Evolutionary conservation across 2,888 invertebrate species (phyloP), one percentile per base, ranked within the genome.

Genomic region (Synergus itoensis): DNA sequence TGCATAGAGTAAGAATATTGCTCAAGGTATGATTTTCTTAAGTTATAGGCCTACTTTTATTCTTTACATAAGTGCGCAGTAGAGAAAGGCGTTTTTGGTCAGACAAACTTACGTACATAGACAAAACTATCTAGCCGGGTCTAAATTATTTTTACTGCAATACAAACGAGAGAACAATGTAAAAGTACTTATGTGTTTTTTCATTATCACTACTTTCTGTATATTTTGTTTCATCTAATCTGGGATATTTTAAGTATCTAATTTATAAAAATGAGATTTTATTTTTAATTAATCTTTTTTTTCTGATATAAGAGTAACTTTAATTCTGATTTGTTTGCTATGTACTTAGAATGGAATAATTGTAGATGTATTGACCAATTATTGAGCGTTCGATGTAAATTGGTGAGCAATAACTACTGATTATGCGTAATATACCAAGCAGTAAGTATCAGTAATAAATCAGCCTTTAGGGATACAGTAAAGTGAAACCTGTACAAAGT

Each of bases 391-490:
- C 12, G 12, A 21, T 28, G 21, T 60, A 60, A 60, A 60, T 60
- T 60, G 18, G 21, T 60, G 11, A 21, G 60, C 12, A 21, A 12
- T 21, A 60, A 60, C 60, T 11, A 21, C 5, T 60, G 21, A 21
- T 60, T 60, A 21, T 18, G 60, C 60, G 60, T 60, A 60, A 21
- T 60, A 60, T 60, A 21, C 21, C 60, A 60, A 21, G 21, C 60
- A 60, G 21, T 11, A 21, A 60, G 60, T 60, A 60, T 21, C 21
- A 60, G 60, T 60, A 60, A 60, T 60, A 60, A 60, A 60, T 60
- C 60, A 60, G 60, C 60, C 60, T 60, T 21, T 21, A 60, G 60
- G 60, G 60, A 60, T 28, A 60, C 11, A 21, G 21, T 60, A 60
- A 60, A 60, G 60, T 60, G 21, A 60, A 60, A 21, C 21, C 21